These are phyloP conservation scores for Melanargia galathea DNA, from an alignment of 2,888 invertebrate genomes.

Conservation along the genomic window DNA sequence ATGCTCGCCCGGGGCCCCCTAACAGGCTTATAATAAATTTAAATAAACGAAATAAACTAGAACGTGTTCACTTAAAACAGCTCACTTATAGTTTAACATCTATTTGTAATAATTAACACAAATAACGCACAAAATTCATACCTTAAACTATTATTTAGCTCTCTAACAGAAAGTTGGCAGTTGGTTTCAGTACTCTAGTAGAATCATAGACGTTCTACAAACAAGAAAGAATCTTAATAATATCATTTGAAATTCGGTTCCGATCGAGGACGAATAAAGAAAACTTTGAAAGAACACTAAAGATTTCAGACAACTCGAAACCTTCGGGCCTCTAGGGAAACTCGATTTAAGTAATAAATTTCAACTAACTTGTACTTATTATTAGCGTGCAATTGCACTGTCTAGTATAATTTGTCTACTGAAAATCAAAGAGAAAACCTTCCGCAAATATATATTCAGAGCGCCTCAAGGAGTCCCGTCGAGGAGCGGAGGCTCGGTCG, in stretches of 20 bases:
- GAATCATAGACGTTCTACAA: slow-evolving; percentile 53
- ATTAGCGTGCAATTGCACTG: slow-evolving; percentile 32
- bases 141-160: slow-evolving; percentile 59
- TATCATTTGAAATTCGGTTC: slow-evolving; percentile 71
- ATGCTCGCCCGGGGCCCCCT: slow-evolving; percentile 59
- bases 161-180: slow-evolving; percentile 76
- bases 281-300: slow-evolving; percentile 30
- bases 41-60: slow-evolving; percentile 79
- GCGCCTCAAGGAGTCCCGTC: neutral
- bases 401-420: slow-evolving; percentile 23
- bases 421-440: slow-evolving; percentile 18
- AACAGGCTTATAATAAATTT: slow-evolving; percentile 70
- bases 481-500: slow-evolving; percentile 16
- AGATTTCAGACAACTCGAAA: slow-evolving; percentile 34
- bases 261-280: slow-evolving; percentile 47
- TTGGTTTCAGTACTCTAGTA: slow-evolving; percentile 71
- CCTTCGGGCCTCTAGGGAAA: slow-evolving; percentile 14
- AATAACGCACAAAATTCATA: slow-evolving; percentile 70
- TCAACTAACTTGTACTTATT: slow-evolving; percentile 42
- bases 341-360: slow-evolving; percentile 25
- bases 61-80: slow-evolving; percentile 69
- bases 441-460: slow-evolving; percentile 9
- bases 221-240: slow-evolving; percentile 63
- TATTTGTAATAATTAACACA: slow-evolving; percentile 71
- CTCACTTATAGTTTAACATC: slow-evolving; percentile 71